These are phyloP conservation scores for Carassius carassius DNA, from an alignment of 2,113 vertebrate species.

Conservation along the genomic window DNA sequence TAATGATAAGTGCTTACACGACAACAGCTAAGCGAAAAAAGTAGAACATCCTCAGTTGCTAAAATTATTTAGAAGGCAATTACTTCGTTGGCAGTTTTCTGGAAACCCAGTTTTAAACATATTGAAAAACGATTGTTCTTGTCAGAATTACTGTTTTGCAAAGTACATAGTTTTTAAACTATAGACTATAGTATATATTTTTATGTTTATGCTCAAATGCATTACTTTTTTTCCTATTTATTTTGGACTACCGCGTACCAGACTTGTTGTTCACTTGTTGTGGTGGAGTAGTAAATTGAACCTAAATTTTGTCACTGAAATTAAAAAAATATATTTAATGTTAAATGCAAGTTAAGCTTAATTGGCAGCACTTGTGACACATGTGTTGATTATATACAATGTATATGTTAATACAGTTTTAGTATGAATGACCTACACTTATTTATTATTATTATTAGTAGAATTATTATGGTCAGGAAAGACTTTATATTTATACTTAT, in stretches of 20 bases:
- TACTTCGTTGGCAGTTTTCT: conserved; percentile 24
- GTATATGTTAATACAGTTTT: no score
- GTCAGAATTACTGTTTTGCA: background rate
- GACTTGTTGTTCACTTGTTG: background rate
- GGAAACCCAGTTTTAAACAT: conserved; percentile 21
- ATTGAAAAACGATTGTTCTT: conserved; percentile 3
- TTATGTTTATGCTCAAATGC: background rate
- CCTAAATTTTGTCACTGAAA: no score
- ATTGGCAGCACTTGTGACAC: background rate
- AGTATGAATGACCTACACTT: no score
- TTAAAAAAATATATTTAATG: background rate
- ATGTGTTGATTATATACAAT: background rate
- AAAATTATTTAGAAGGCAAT: conserved; percentile 38
- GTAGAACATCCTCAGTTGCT: conserved; percentile 23
- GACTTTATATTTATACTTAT: no score
- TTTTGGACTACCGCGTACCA: background rate
- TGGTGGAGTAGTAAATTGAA: background rate
- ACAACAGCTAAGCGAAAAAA: conserved; percentile 39
- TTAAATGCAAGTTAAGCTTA: background rate
- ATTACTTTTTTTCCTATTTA: background rate
- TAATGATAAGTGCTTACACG: conserved; percentile 33
- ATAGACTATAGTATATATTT: background rate
- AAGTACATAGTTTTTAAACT: conserved; percentile 4
- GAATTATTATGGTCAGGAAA: no score
- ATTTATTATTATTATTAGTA: no score